Percentiles rank a stretch among this genome's conserved stretches.
Conservation (phyloP, 2,797 vertebrate species). For the Thalassophryne amazonica region DNA sequence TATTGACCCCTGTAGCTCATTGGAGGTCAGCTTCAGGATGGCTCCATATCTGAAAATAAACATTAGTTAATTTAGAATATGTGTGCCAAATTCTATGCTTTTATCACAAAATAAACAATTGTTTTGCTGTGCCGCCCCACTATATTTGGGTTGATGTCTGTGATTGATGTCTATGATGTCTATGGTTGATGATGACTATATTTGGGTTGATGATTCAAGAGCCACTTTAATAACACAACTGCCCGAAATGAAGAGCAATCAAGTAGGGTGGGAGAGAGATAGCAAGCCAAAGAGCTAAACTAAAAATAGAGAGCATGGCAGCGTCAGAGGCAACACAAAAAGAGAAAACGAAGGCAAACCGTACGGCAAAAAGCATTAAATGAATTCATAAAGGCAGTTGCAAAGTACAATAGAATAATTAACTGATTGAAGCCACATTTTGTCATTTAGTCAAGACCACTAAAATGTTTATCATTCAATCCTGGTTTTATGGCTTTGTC, state of each 20-base stretch:
- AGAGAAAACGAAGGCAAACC: constrained; percentile 7
- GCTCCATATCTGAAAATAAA: too few relatives aligned
- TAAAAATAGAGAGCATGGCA: background rate
- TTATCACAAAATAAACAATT: too few relatives aligned
- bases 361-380: constrained; percentile 9
- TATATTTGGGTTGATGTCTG: too few relatives aligned
- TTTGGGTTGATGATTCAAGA: constrained; percentile 43
- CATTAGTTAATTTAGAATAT: too few relatives aligned
- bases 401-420: constrained; percentile 19
- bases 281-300: background rate
- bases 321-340: background rate
- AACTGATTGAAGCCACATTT: constrained; percentile 38
- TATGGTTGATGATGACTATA: too few relatives aligned
- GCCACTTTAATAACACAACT: constrained; percentile 10
- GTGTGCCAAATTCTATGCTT: too few relatives aligned
- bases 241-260: constrained; percentile 1
- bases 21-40: too few relatives aligned
- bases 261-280: constrained; percentile 1
- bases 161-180: too few relatives aligned
- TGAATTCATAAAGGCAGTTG: constrained; percentile 16
- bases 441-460: constrained; percentile 43
- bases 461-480: constrained; percentile 47
- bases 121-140: too few relatives aligned
- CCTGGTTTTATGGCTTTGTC: constrained; percentile 26
- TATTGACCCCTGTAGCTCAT: too few relatives aligned